A percentile compares a stretch with the other conserved stretches of the same genome.
phyloP scores from a whole-genome alignment of 2,113 vertebrate genomes.

The Calyptommatus sinebrachiatus region DNA sequence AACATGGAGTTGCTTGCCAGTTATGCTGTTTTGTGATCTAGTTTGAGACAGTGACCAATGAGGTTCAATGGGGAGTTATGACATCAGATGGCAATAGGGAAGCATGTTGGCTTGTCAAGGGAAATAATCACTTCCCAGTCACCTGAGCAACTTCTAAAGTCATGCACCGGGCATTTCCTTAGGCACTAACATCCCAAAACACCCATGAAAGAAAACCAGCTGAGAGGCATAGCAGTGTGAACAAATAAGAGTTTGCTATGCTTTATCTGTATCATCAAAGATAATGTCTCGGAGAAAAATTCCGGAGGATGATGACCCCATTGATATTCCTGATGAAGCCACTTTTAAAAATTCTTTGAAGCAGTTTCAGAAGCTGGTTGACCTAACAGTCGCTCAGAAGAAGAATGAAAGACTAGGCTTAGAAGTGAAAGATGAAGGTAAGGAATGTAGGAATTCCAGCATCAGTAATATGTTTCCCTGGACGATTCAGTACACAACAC shows the following conservation, averaged over 20 bases:
- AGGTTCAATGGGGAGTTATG: constrained; percentile 27
- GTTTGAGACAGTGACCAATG: neutral
- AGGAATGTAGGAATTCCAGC: constrained; percentile 6
- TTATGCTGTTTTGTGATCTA: neutral
- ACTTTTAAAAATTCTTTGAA: constrained; percentile 61
- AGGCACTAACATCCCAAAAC: constrained; percentile 6
- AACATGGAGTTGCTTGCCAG: neutral
- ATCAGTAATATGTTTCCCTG: too few relatives aligned
- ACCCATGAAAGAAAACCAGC: constrained; percentile 22
- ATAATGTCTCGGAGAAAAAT: constrained; percentile 30
- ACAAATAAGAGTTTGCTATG: neutral
- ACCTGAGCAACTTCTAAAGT: neutral
- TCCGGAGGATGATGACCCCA: neutral
- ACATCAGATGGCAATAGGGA: constrained; percentile 45
- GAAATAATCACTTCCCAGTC: constrained; percentile 7
- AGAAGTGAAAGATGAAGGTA: constrained; percentile 60
- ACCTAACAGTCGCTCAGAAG: constrained; percentile 55
- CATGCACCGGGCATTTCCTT: constrained; percentile 6
- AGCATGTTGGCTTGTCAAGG: neutral
- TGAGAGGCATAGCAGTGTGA: neutral
- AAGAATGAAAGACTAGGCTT: constrained; percentile 60
- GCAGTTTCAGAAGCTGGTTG: constrained; percentile 61
- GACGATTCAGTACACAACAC: too few relatives aligned
- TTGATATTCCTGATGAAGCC: neutral
- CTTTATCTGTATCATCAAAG: constrained; percentile 25